Base-by-base conservation (phyloP, 2,113 vertebrate genomes). In the Sturnira hondurensis region DNA sequence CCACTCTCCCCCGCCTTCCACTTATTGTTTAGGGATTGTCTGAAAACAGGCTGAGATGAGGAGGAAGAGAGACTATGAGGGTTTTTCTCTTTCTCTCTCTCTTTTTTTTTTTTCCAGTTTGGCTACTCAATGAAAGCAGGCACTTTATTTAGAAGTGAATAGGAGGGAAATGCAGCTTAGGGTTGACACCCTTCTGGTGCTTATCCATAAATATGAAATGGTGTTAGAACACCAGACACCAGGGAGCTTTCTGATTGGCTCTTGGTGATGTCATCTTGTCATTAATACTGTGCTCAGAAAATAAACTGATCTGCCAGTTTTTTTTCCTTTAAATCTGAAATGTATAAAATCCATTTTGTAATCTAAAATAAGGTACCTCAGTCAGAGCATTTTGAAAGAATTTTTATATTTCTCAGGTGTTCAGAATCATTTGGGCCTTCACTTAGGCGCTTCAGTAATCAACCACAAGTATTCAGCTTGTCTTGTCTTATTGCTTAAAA, bases 141-240 rank as follows among this genome's bases (percentile, higher is more conserved):
- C 89, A 84, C 97, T 98, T 98, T 98, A 98, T 98, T 98, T 98
- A 98, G 98, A 98, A 97, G 94, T 96, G 56, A 97, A 95, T 96
- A 43, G 94, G 97, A 97, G 97, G 94, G 97, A 98, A 98, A 96
- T 65, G 97, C 50, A 94, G 94, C 89, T 98, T 93, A 92, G 96
- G 94, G 97, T 97, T 98, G 98, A 98, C 97, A 98, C 97, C 84
- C 97, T 98, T 95, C 89, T 97, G 91, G 97, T 98, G 96, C 98
- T 98, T 98, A 98, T 96, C 96, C 94, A 81, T 98, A 98, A 98
- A 98, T 98, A 98, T 68, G 89, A 97, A 97, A 97, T 97, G 96
- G 94, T 97, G 96, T 93, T 97, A 96, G 97, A 98, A 96, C 97
- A 97, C 71, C 98, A 97, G 97, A 97, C 96, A 86, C 84, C 28